Conservation (phyloP, 2,888 invertebrate species). For the Platycheirus albimanus region DNA sequence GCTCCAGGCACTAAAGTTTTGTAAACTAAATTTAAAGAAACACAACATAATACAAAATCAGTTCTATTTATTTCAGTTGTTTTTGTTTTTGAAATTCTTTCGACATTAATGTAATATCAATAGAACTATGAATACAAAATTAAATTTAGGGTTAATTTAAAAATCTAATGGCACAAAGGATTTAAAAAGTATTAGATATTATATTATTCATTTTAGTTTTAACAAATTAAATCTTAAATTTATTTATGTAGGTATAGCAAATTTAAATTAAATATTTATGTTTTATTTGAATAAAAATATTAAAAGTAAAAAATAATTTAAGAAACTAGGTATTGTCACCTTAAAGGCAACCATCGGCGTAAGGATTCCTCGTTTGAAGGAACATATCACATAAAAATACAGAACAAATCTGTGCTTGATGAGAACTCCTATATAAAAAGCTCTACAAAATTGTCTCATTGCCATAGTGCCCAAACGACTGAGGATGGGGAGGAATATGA, state of each 20-base stretch:
- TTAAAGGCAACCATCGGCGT: conserved; percentile 58
- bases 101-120: conserved; percentile 73
- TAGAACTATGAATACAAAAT: conserved; percentile 5
- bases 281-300: conserved; percentile 13
- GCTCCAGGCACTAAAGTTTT: too few species aligned
- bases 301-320: conserved; percentile 52
- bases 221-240: conserved; percentile 16
- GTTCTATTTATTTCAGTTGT: conserved; percentile 50
- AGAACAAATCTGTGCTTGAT: conserved; percentile 24
- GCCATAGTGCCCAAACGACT: conserved; percentile 77
- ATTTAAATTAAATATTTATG: conserved; percentile 4
- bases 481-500: conserved; percentile 77
- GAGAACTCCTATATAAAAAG: neutral
- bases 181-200: conserved; percentile 35
- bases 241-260: neutral
- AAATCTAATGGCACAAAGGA: conserved; percentile 62
- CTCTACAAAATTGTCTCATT: conserved; percentile 81
- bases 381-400: conserved; percentile 66
- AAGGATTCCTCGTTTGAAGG: conserved; percentile 55
- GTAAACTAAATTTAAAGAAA: neutral
- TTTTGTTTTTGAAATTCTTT: conserved; percentile 27
- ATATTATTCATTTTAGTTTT: conserved; percentile 15
- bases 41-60: conserved; percentile 23
- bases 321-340: conserved; percentile 63
- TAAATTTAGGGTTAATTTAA: conserved; percentile 36